Base-by-base conservation (phyloP, 2,113 vertebrate species). In the Trinectes maculatus region DNA sequence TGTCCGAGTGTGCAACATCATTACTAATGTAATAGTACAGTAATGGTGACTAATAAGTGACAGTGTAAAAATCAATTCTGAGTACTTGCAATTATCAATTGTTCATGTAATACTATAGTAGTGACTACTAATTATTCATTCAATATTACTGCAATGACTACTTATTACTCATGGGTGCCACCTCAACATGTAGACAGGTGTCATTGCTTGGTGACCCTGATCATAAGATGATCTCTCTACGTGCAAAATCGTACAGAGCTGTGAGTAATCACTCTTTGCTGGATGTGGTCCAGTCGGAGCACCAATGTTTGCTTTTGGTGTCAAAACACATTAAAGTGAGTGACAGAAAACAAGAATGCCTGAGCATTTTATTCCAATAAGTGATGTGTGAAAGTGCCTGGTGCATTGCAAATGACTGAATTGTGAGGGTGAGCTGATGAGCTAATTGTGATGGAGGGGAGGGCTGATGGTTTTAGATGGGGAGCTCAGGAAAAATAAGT, bases 251-350 rank as follows among this genome's bases (percentile, higher is more conserved):
- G 51, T 42, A 67, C 19, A 18, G 25, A 44, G 49, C 42, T 40
- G 66, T 60, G 49, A 66, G 16, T 74, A 71, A 84, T 86, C 77
- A 73, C 72, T 48, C 24, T 61, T 22, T 56, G 29, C 80, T 26
- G 70, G 34, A 53, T 61, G 74, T 52, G 36, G 71, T 65, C 70
- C 31, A 44, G 34, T 57, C 10, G 2, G 42, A 69, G 65, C 51
- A 56, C 44, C 63, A 48, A 51, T 61, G 71, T 79, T 76, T 77
- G 72, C 80, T 60, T 63, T 53, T 24, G 49, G 55, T 31, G 79
- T 87, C 87, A 79, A 69, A 79, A 74, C 42, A 44, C 64, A 85
- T 89, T 73, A 77, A 49, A 39, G 22, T 74, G 79, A 87, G 61
- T 77, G 83, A 74, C 74, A 72, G 72, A 18, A 77, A 83, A 82